Evolutionary conservation across 2,113 vertebrate species (phyloP), one percentile per base, ranked within the genome.

Genomic region (Eudyptes chrysolophus): DNA sequence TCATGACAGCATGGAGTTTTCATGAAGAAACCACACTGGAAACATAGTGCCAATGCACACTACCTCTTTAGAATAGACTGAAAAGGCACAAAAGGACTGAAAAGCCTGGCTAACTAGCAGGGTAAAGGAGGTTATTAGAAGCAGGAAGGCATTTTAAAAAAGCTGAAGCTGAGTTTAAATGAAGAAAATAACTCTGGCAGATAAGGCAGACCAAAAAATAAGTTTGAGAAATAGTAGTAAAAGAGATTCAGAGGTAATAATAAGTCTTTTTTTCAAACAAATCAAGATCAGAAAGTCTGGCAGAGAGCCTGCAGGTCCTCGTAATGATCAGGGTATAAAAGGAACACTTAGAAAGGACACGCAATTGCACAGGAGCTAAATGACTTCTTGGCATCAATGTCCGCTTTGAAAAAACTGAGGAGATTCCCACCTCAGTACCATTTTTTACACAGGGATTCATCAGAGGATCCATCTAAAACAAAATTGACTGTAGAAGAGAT

Each of bases 251-350:
- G 57, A 64, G 60, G 51, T 84, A 94, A 54, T 81, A 96, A 77
- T 55, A 88, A 75, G 13, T 62, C 19, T 38, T 54, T 57, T 71
- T 48, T 77, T 69, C 32, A 78, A 90, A 92, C 38, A 95, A 84
- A 89, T 71, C 72, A 82, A 84, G 61, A 82, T 92, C 72, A 87
- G 80, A 87, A 87, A 94, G 30, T 9, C 62, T 95, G 46, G 44
- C 57, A 90, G 70, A 87, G 57, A 80, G 51, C 77, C 87, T 91
- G 77, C 32, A 66, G 61, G 65, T 87, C 57, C 57, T 75, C 42
- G 64, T 96, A 97, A 96, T 92, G 89, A 94, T 85, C 38, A 93
- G n/a, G 10, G 52, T 79, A 92, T 82, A 89, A 96, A 94, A 91
- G 18, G 29, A 82, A 64, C 74, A 57, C 61, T 89, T 75, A 68